phyloP scores from a whole-genome alignment of 2,797 vertebrate genomes.

The Triplophysa bombifrons region DNA sequence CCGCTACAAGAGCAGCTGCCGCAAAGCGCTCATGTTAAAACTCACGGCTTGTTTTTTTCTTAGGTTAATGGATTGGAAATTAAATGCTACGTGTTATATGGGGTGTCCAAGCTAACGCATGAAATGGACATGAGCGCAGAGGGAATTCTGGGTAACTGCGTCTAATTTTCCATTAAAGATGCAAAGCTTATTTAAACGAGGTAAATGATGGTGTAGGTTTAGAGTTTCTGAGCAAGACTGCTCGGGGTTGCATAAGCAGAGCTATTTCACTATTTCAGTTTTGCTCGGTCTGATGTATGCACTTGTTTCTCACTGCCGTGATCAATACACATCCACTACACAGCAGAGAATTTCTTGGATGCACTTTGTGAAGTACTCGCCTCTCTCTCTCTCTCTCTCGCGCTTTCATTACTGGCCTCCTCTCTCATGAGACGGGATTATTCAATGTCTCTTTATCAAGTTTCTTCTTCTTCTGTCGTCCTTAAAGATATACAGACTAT shows the following conservation, averaged over 20 bases:
- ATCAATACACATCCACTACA: constrained; percentile 14
- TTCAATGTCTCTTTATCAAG: constrained; percentile 10
- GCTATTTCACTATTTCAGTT: constrained; percentile 8
- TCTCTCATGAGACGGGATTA: constrained; percentile 68
- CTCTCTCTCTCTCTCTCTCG: constrained; percentile 52
- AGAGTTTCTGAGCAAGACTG: neutral
- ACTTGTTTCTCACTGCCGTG: constrained; percentile 38
- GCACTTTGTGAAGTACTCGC: neutral
- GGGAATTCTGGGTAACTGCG: constrained; percentile 70
- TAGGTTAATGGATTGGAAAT: constrained; percentile 25
- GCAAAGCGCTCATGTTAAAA: neutral
- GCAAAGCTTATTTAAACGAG: constrained; percentile 56
- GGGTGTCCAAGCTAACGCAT: neutral
- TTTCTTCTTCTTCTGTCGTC: neutral
- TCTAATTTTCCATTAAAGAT: constrained; percentile 76
- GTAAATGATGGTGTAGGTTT: constrained; percentile 11
- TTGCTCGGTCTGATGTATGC: constrained; percentile 43
- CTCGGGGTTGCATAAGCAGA: neutral
- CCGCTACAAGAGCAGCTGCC: neutral
- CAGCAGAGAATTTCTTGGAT: neutral
- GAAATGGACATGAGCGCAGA: constrained; percentile 69
- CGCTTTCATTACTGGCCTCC: constrained; percentile 69
- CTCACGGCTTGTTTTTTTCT: neutral
- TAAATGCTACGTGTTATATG: constrained; percentile 11
- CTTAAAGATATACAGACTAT: constrained; percentile 19